These are phyloP conservation scores for Yponomeuta malinellus DNA, from an alignment of 2,888 invertebrate genomes.

Conservation along the genomic window DNA sequence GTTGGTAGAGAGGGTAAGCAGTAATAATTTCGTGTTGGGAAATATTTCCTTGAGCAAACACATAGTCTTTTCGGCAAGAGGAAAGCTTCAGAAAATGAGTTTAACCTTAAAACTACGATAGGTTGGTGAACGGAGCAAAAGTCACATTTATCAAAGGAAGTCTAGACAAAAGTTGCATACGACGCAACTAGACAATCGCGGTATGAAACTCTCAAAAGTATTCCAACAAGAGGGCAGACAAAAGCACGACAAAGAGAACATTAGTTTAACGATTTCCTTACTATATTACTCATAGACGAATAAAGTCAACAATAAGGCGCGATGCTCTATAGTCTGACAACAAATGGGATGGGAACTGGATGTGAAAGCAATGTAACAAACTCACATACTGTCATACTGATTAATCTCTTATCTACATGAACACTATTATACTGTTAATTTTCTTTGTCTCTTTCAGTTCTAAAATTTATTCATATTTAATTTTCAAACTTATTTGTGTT, in stretches of 20 bases:
- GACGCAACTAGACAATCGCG: constrained; percentile 17
- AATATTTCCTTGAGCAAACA: no score
- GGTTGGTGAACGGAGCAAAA: no score
- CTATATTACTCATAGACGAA: constrained; percentile 13
- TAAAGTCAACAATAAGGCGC: constrained; percentile 25
- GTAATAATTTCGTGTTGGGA: no score
- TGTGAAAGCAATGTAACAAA: constrained; percentile 36
- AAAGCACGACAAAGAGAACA: constrained; percentile 5
- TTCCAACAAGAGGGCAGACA: background rate
- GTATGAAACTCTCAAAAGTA: constrained; percentile 17
- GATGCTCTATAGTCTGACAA: constrained; percentile 17
- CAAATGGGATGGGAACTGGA: constrained; percentile 32
- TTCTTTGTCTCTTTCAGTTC: background rate
- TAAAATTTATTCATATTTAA: background rate
- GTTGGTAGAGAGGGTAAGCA: no score
- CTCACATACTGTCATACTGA: constrained; percentile 29
- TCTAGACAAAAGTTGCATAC: background rate
- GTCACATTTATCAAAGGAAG: background rate
- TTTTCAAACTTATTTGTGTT: no score
- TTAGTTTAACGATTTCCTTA: constrained; percentile 11
- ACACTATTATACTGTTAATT: constrained; percentile 3
- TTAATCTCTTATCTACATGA: constrained; percentile 28
- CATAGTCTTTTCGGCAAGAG: no score
- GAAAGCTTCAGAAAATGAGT: no score
- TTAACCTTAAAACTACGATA: no score